Base-by-base conservation (phyloP, 2,797 vertebrate genomes). In the Galago senegalensis region DNA sequence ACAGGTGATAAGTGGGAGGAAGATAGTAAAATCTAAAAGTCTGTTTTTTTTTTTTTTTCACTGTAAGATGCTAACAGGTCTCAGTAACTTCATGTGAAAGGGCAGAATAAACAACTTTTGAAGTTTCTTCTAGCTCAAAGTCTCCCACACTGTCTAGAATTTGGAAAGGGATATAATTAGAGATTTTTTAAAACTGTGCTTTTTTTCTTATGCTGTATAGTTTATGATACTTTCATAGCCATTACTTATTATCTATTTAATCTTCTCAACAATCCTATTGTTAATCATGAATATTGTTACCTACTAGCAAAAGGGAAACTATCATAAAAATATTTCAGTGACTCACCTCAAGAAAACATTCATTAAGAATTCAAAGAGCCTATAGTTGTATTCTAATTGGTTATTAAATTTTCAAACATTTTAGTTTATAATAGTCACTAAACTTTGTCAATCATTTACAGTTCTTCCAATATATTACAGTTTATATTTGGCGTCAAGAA, bases 331-430 rank as follows among this genome's bases (percentile, higher is more conserved):
- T 65, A 87, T 13, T 7, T 83, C 9, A 34, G 12, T 91, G 53
- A 95, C 9, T 34, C 2, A 85, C 49, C 17, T 82, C 49, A 87
- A 89, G 34, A 91, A 88, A 77, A 90, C 31, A 83, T 34, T 85
- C 11, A 92, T 95, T 43, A 91, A 86, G 34, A 94, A 83, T 73
- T 87, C 23, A 84, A 88, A 67, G 37, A 8, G 80, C 88, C n/a
- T 89, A 61, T 3, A 72, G 16, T 46, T 90, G 72, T 17, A 23
- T 84, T 80, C 46, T 91, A 83, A 83, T 43, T 17, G 70, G 13
- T 37, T 87, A 72, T 4, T 79, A 63, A 77, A 67, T 92, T 91
- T 76, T 94, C 69, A 93, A 91, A 91, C 49, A 87, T 67, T 94
- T 93, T 92, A 56, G 77, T 61, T 93, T 63, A 88, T 9, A 77